phyloP scores from a whole-genome alignment of 2,888 invertebrate species.

The Seira sanloemensis region DNA sequence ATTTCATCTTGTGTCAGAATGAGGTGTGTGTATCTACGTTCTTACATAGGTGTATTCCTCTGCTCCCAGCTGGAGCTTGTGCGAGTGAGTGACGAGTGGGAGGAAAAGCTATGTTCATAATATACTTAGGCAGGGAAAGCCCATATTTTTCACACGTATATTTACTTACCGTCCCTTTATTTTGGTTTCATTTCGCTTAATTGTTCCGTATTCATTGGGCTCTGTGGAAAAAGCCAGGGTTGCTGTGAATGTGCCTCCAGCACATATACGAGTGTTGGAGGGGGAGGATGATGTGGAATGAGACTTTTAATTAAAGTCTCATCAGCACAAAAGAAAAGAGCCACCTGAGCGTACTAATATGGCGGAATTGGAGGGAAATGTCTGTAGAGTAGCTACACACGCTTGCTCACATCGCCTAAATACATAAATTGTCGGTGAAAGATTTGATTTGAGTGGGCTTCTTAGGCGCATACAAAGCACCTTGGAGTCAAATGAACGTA shows the following conservation, averaged over 20 bases:
- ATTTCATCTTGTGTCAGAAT: constrained; percentile 5
- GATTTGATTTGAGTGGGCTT: neutral
- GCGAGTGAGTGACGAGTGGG: neutral
- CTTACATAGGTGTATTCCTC: too few relatives aligned
- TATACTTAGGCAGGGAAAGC: neutral
- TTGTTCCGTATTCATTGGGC: constrained; percentile 55
- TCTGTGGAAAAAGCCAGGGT: neutral
- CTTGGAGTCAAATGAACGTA: constrained; percentile 58
- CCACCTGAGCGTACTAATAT: constrained; percentile 45
- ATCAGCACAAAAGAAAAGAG: constrained; percentile 38
- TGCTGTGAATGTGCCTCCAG: neutral
- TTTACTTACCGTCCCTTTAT: constrained; percentile 47
- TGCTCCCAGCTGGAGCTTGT: neutral
- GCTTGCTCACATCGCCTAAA: neutral
- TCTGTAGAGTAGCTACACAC: neutral
- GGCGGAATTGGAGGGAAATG: neutral
- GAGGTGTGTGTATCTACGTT: too few relatives aligned
- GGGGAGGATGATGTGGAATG: constrained; percentile 40
- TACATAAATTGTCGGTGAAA: neutral
- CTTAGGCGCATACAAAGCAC: neutral
- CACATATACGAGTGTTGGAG: neutral
- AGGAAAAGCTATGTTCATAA: neutral
- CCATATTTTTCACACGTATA: neutral
- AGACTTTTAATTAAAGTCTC: constrained; percentile 65
- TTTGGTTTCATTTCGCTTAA: constrained; percentile 62